These are phyloP conservation scores for Lepisosteus osseus DNA, from an alignment of 2,113 vertebrate genomes.

Conservation along the genomic window DNA sequence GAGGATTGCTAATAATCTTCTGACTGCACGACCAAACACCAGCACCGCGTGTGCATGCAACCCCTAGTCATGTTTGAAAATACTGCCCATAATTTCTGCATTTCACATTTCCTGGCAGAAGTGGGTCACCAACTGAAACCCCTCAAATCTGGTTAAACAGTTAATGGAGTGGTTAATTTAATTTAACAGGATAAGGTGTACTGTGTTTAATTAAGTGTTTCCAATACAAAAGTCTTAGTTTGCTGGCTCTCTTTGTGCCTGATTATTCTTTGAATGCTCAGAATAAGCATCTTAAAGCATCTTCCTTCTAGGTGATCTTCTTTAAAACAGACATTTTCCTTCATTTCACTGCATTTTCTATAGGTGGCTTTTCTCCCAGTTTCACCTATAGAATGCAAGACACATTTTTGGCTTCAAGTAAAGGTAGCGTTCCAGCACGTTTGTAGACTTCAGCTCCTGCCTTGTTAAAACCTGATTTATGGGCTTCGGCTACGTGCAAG, in stretches of 20 bases:
- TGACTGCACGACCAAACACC: too few species aligned
- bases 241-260: background rate
- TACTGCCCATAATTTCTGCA: too few species aligned
- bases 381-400: conserved; percentile 68
- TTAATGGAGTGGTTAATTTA: background rate
- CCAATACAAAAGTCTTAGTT: background rate
- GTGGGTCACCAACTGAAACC: too few species aligned
- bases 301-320: conserved; percentile 55
- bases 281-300: conserved; percentile 60
- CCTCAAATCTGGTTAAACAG: too few species aligned
- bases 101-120: too few species aligned
- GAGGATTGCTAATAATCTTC: too few species aligned
- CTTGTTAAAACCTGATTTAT: conserved; percentile 70
- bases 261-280: conserved; percentile 30
- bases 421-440: conserved; percentile 77
- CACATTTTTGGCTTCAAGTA: conserved; percentile 79
- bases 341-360: conserved; percentile 48
- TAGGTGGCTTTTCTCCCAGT: conserved; percentile 49
- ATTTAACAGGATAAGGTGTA: background rate
- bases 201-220: background rate
- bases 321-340: conserved; percentile 36
- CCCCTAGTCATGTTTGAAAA: too few species aligned
- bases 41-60: too few species aligned
- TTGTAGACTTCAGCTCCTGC: conserved; percentile 68
- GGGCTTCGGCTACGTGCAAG: conserved; percentile 63